A percentile compares a stretch with the other conserved stretches of the same genome.
These are phyloP conservation scores for Pedionomus torquatus DNA, from an alignment of 2,113 vertebrate species.

Conservation along the genomic window DNA sequence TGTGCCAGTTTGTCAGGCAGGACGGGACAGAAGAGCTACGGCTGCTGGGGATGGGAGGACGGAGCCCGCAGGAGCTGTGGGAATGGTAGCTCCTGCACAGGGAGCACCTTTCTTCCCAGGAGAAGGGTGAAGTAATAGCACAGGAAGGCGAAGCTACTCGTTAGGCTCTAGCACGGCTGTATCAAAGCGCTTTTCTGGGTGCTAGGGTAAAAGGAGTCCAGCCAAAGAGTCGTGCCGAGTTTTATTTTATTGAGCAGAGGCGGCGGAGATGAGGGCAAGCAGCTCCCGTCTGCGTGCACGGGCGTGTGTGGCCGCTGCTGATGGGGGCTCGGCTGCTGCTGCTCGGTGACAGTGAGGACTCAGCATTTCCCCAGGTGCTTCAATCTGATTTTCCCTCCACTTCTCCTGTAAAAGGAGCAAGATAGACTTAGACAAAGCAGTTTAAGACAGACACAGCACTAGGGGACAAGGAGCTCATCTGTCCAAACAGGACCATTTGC, in stretches of 20 bases:
- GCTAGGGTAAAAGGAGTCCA: not conserved
- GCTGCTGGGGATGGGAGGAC: not conserved
- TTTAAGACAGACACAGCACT: not conserved
- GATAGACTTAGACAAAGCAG: not conserved
- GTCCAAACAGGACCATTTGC: not conserved
- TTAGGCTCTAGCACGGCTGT: not conserved
- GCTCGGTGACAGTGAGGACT: not conserved
- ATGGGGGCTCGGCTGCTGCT: not conserved
- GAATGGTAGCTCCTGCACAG: not conserved
- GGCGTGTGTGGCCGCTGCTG: rapidly evolving
- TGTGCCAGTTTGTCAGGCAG: not conserved
- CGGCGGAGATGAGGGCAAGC: not conserved
- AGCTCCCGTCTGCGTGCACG: not conserved
- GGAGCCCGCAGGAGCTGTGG: not conserved
- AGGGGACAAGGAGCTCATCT: not conserved
- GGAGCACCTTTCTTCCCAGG: not conserved
- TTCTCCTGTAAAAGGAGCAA: slow-evolving; percentile 39
- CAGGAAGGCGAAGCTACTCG: not conserved
- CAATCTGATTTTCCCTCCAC: slow-evolving; percentile 55
- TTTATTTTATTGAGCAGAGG: slow-evolving; percentile 57
- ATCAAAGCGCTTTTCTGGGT: not conserved
- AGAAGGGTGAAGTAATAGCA: not conserved
- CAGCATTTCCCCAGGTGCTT: slow-evolving; percentile 62
- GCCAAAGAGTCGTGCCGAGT: not conserved
- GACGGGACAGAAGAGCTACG: not conserved